Conservation (phyloP, 1,140 invertebrate species). For the Drosophila ironensis region DNA sequence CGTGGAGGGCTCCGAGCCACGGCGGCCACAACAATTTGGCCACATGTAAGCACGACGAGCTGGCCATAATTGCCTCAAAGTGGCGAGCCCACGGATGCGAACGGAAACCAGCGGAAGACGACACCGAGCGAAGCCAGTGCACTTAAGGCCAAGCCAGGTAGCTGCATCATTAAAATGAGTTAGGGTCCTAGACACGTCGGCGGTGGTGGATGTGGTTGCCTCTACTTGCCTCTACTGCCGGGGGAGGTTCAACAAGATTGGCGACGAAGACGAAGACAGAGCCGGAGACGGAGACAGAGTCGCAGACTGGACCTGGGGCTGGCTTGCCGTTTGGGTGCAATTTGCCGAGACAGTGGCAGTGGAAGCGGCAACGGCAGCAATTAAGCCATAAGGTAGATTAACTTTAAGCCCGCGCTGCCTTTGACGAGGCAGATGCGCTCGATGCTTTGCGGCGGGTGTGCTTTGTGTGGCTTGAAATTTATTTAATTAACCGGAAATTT, state of each 20-base stretch:
- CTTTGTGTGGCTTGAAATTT: constrained; percentile 26
- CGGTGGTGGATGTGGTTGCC: too few species aligned
- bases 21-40: constrained; percentile 75
- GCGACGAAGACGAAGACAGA: too few species aligned
- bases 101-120: constrained; percentile 27
- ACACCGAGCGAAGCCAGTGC: constrained; percentile 51
- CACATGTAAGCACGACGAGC: constrained; percentile 76
- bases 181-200: constrained; percentile 62
- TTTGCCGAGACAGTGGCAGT: constrained; percentile 53
- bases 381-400: constrained; percentile 78
- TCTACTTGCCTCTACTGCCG: too few species aligned
- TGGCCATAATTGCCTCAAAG: constrained; percentile 70
- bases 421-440: constrained; percentile 25
- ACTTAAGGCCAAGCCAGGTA: constrained; percentile 41
- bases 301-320: not conserved
- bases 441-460: constrained; percentile 11
- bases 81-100: constrained; percentile 10
- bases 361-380: constrained; percentile 68
- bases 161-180: constrained; percentile 77
- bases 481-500: constrained; percentile 37
- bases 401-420: constrained; percentile 60
- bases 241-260: too few species aligned
- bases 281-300: not conserved
- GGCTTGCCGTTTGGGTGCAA: constrained; percentile 66
- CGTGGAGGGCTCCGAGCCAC: constrained; percentile 13